These are phyloP conservation scores for Pandemis cinnamomeana DNA, from an alignment of 2,888 invertebrate species.

Conservation along the genomic window DNA sequence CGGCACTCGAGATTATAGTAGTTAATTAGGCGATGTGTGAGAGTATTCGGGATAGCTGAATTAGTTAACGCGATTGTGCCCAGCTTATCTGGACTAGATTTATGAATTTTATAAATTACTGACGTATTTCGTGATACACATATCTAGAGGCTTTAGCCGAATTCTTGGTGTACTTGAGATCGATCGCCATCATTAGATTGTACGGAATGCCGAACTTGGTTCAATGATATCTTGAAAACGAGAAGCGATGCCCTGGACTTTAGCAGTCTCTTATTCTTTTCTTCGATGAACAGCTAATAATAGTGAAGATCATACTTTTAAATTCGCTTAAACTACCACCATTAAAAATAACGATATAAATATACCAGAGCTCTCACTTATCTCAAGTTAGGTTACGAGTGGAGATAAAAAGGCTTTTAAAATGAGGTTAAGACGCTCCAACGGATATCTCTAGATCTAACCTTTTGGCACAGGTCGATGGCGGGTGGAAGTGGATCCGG, in stretches of 20 bases:
- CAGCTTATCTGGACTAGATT: background rate
- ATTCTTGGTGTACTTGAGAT: background rate
- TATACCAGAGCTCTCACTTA: constrained; percentile 26
- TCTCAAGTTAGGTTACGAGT: constrained; percentile 31
- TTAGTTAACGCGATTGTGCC: constrained; percentile 4
- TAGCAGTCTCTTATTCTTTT: no score
- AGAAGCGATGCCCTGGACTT: no score
- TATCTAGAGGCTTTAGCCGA: background rate
- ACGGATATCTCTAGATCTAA: constrained; percentile 36
- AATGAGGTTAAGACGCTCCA: constrained; percentile 32
- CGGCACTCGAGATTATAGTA: constrained; percentile 7
- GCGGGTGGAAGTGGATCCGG: background rate
- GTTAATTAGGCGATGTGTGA: constrained; percentile 5
- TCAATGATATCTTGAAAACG: no score
- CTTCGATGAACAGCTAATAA: background rate
- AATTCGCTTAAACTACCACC: constrained; percentile 17
- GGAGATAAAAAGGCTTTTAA: constrained; percentile 38
- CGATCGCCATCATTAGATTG: no score
- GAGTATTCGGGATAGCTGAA: background rate
- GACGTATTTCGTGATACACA: background rate
- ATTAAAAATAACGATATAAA: constrained; percentile 28
- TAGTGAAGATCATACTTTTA: background rate
- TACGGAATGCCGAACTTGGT: no score
- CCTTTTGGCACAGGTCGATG: constrained; percentile 17
- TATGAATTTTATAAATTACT: background rate